Evolutionary conservation across 2,888 invertebrate species (phyloP).

Genomic region (Villa cingulata): DNA sequence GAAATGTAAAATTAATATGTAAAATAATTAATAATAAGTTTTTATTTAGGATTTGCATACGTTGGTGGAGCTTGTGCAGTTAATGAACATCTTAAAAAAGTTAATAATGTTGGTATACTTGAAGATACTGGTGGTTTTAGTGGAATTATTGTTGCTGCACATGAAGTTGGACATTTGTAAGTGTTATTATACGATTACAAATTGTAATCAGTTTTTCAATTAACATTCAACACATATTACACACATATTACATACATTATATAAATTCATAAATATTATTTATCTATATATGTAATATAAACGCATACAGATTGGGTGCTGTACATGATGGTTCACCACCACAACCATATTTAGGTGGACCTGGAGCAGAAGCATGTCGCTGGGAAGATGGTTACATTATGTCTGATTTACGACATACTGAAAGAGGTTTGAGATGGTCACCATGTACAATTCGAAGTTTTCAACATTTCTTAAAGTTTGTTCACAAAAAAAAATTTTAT

Average conservation of each 20-base stretch:
- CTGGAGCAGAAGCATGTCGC: slow-evolving; percentile 85
- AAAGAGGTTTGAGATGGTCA: slow-evolving; percentile 90
- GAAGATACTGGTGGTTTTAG: slow-evolving; percentile 94
- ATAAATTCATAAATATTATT: neutral
- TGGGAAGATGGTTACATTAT: slow-evolving; percentile 96
- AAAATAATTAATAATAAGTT: too few species aligned
- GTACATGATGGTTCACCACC: slow-evolving; percentile 95
- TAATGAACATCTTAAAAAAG: slow-evolving; percentile 87
- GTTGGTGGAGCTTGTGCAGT: slow-evolving; percentile 93
- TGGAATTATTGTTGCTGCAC: slow-evolving; percentile 90
- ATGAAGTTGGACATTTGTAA: slow-evolving; percentile 95
- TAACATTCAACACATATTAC: neutral
- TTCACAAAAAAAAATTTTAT: slow-evolving; percentile 11
- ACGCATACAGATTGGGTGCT: slow-evolving; percentile 61
- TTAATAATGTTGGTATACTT: slow-evolving; percentile 90
- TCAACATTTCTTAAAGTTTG: slow-evolving; percentile 88
- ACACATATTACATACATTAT: too few species aligned
- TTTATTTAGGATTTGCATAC: slow-evolving; percentile 72
- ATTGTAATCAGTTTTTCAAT: too few species aligned
- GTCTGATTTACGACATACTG: slow-evolving; percentile 87
- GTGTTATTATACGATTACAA: slow-evolving; percentile 38
- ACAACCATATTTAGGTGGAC: slow-evolving; percentile 85
- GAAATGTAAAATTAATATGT: too few species aligned
- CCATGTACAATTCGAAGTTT: slow-evolving; percentile 86
- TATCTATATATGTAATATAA: too few species aligned